Base-by-base conservation (phyloP, 1,140 invertebrate species). In the Polypedilum pembai region DNA sequence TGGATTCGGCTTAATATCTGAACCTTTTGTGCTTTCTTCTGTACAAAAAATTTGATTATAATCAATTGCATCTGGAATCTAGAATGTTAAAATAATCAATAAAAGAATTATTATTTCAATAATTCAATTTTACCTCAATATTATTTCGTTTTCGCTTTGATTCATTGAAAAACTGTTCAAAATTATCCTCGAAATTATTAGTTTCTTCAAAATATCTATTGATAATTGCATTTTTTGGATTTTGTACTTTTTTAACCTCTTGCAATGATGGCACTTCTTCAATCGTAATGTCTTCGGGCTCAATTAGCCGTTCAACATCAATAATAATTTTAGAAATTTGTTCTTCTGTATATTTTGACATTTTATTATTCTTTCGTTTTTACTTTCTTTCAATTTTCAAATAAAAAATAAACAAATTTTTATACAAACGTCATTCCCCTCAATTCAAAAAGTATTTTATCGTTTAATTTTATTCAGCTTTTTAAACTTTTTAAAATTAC, bases 401-500 rank as follows among this genome's bases (percentile, higher is more conserved):
- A 56, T n/a, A 4, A 15, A 56, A 56, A 56, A 56, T 33, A 33
- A 33, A 33, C 24, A 33, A 33, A 3, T 56, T 56, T 15, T 56
- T 15, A 15, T 56, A 15, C 41, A 15, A 56, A 56, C 12, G 1
- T 33, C 24, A 33, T 33, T 33, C 24, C 24, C 24, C 24, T 33
- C 5, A 5, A 33, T 33, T 33, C 5, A 33, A 33, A 33, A n/a
- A n/a, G n/a, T n/a, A n/a, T 5, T 33, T 33, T 33, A 33, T 5
- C 24, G 24, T 33, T 33, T 33, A 1, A 33, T 3, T 5, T 33
- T 33, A 0, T 56, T 56, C 15, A n/a, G 3, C 12, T 56, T 56
- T 56, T 56, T 56, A 15, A n/a, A n/a, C 45, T 15, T 56, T 12
- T 56, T 56, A 56, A 56, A 12, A 83, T 82, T 77, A 4, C 12